Percentiles rank a stretch among this genome's conserved stretches.
Evolutionary conservation across 2,113 vertebrate genomes (phyloP).

Genomic region (Scortum barcoo): DNA sequence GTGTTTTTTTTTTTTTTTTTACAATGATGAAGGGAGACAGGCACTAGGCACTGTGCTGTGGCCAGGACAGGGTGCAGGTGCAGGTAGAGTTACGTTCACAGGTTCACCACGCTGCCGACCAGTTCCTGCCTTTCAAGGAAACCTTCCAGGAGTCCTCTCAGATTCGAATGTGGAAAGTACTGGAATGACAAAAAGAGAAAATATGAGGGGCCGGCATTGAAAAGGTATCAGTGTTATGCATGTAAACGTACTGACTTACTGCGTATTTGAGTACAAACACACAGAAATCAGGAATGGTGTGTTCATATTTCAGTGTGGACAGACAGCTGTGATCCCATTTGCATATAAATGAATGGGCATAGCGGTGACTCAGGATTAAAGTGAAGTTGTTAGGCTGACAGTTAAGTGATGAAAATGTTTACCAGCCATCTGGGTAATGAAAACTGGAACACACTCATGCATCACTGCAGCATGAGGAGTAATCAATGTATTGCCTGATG

Average conservation of each 20-base stretch:
- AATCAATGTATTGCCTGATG: neutral
- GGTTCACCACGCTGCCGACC: slow-evolving; percentile 12
- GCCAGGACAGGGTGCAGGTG: slow-evolving; percentile 44
- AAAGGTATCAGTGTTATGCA: neutral
- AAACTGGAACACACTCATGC: slow-evolving; percentile 1
- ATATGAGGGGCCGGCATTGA: neutral
- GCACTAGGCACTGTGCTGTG: slow-evolving; percentile 67
- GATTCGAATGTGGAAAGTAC: slow-evolving; percentile 98
- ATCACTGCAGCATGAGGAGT: neutral
- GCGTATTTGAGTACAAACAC: neutral
- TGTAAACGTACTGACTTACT: neutral
- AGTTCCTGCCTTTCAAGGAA: too few species aligned
- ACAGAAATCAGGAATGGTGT: neutral
- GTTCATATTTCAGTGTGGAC: neutral
- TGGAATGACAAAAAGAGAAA: slow-evolving; percentile 74
- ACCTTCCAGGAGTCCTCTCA: slow-evolving; percentile 80
- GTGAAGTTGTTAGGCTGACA: slow-evolving; percentile 31
- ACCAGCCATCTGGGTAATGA: slow-evolving; percentile 26
- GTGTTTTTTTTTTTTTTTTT: slow-evolving; percentile 8
- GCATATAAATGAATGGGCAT: slow-evolving; percentile 31
- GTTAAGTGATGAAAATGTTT: slow-evolving; percentile 29
- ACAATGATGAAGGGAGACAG: slow-evolving; percentile 24
- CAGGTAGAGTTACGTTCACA: slow-evolving; percentile 46
- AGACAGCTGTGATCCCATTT: slow-evolving; percentile 1
- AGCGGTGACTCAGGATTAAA: slow-evolving; percentile 13